Conservation (phyloP, 92 coral and sea anemone species). For the Porites rus region DNA sequence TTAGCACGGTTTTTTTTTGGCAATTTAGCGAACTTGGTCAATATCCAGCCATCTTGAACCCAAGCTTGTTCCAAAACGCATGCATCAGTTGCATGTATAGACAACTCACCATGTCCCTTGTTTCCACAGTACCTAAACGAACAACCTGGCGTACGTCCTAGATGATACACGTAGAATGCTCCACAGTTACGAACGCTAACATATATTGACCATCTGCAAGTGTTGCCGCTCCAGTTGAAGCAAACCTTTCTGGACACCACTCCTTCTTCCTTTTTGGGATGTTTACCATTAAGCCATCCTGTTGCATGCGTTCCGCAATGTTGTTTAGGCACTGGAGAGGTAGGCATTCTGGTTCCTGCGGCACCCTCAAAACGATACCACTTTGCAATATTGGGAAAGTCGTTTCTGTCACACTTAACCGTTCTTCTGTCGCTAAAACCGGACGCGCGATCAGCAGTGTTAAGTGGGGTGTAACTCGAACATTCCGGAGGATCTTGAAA, state of each 20-base stretch:
- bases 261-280: slow-evolving; percentile 39
- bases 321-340: slow-evolving; percentile 26
- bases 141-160: slow-evolving; percentile 39
- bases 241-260: slow-evolving; percentile 45
- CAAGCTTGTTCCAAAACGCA: not conserved
- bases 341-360: slow-evolving; percentile 48
- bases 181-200: slow-evolving; percentile 61
- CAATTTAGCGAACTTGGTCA: no score
- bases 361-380: slow-evolving; percentile 58
- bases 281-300: slow-evolving; percentile 41
- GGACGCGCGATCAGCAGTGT: slow-evolving; percentile 32
- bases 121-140: slow-evolving; percentile 62
- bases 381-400: slow-evolving; percentile 34
- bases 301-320: slow-evolving; percentile 58
- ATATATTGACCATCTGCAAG: slow-evolving; percentile 36
- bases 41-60: no score
- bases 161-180: slow-evolving; percentile 40
- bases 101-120: slow-evolving; percentile 40
- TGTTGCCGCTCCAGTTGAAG: slow-evolving; percentile 47
- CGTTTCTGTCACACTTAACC: slow-evolving; percentile 26
- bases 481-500: slow-evolving; percentile 20
- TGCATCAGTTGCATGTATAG: slow-evolving; percentile 15
- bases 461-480: slow-evolving; percentile 14
- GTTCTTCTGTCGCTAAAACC: not conserved
- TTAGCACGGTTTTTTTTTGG: no score